phyloP scores from a whole-genome alignment of 2,888 invertebrate genomes.

The Oxycera nigricornis region DNA sequence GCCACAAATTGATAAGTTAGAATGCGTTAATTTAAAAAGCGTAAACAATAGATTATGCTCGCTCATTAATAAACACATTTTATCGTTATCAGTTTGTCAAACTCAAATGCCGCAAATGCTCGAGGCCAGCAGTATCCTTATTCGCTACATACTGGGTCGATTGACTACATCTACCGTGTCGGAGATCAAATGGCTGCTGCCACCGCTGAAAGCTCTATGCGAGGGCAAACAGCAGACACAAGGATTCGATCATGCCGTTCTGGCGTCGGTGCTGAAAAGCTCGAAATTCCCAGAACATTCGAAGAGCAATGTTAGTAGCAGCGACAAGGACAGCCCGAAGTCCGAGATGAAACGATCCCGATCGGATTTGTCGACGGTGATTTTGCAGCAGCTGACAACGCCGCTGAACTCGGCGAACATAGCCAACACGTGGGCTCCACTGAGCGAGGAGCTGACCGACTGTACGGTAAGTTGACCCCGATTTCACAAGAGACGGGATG shows the following conservation, averaged over 20 bases:
- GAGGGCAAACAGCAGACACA: slow-evolving; percentile 73
- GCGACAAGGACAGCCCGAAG: slow-evolving; percentile 68
- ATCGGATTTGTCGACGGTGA: slow-evolving; percentile 73
- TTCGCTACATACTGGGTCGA: slow-evolving; percentile 68
- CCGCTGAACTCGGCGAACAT: slow-evolving; percentile 68
- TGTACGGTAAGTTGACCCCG: slow-evolving; percentile 58
- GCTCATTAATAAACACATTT: too few relatives aligned
- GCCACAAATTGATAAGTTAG: too few relatives aligned
- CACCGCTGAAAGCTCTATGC: slow-evolving; percentile 75
- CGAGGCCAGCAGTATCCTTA: slow-evolving; percentile 73
- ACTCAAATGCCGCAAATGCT: slow-evolving; percentile 72
- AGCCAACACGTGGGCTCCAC: slow-evolving; percentile 61
- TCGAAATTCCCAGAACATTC: slow-evolving; percentile 70
- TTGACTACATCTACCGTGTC: slow-evolving; percentile 60
- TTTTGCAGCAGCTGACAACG: slow-evolving; percentile 76
- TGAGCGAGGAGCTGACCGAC: slow-evolving; percentile 62
- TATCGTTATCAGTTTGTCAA: slow-evolving; percentile 67
- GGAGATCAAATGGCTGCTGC: slow-evolving; percentile 68
- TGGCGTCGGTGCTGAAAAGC: slow-evolving; percentile 80
- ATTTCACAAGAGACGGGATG: not conserved
- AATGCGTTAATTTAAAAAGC: too few relatives aligned
- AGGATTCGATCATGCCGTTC: slow-evolving; percentile 76
- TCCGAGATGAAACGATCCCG: slow-evolving; percentile 67
- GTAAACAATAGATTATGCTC: too few relatives aligned
- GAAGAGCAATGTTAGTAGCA: slow-evolving; percentile 62